Conservation (phyloP, 2,113 vertebrate genomes). For the Odontophorus gujanensis region DNA sequence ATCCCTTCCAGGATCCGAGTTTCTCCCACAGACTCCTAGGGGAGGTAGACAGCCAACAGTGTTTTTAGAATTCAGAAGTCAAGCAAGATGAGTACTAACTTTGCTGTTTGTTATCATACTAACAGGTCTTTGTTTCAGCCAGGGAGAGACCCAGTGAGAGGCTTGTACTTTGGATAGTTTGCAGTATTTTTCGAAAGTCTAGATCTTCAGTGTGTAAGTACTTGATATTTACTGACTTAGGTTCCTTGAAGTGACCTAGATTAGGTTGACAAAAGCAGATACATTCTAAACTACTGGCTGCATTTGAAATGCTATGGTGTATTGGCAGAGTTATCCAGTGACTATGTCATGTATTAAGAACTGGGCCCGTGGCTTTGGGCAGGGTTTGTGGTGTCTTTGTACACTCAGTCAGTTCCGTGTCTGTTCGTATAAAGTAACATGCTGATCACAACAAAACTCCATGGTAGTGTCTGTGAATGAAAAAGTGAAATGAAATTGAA, state of each 20-base stretch:
- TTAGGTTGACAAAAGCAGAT: neutral
- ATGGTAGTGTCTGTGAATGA: neutral
- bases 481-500: neutral
- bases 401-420: neutral
- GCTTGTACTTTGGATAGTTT: neutral
- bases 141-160: neutral
- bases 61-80: neutral
- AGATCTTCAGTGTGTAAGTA: neutral
- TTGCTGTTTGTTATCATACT: neutral
- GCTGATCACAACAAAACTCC: neutral
- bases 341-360: neutral
- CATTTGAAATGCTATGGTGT: neutral
- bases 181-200: neutral
- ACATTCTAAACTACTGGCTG: neutral
- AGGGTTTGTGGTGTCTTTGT: neutral
- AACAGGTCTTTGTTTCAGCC: neutral
- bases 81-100: neutral
- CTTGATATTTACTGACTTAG: neutral
- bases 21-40: neutral
- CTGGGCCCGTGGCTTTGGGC: neutral
- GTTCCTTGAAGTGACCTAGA: neutral
- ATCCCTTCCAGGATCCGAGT: neutral
- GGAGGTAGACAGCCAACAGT: neutral
- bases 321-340: neutral
- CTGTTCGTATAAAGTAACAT: neutral